Percentiles rank a stretch among this genome's conserved stretches.
These are phyloP conservation scores for Macrobrachium nipponense DNA, from an alignment of 1,140 invertebrate genomes.

Conservation along the genomic window DNA sequence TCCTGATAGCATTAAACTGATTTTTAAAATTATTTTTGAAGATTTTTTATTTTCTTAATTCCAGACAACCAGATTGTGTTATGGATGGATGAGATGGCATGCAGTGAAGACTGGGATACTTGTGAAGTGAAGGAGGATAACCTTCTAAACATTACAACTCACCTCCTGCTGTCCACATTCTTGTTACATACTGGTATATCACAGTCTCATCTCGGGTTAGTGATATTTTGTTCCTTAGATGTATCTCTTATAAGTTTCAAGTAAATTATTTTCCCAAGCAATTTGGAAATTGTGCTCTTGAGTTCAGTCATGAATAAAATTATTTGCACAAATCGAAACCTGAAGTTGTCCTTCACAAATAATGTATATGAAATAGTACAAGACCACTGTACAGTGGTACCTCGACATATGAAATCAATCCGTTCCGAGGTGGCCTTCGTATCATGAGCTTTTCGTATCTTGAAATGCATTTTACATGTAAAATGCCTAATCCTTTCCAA, in stretches of 20 bases:
- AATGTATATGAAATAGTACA: not conserved
- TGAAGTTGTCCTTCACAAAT: not conserved
- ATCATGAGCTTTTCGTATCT: too few relatives aligned
- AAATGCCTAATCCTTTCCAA: too few relatives aligned
- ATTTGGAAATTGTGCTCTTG: not conserved
- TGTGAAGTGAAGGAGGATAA: constrained; percentile 70
- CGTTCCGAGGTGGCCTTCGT: too few relatives aligned
- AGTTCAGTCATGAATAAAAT: not conserved
- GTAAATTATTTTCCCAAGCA: not conserved
- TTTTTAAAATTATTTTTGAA: not conserved
- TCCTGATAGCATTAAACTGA: not conserved
- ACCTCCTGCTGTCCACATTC: constrained; percentile 72
- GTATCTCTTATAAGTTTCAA: not conserved
- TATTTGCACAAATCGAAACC: not conserved
- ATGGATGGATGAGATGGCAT: constrained; percentile 67
- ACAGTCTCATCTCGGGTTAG: constrained; percentile 62
- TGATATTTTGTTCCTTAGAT: not conserved
- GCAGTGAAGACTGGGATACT: constrained; percentile 71
- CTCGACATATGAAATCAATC: too few relatives aligned
- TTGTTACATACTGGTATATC: constrained; percentile 72
- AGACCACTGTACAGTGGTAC: not conserved
- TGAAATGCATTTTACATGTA: too few relatives aligned
- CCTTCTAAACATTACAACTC: constrained; percentile 71
- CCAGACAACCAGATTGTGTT: constrained; percentile 62
- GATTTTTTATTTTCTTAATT: not conserved